These are phyloP conservation scores for Hydrotaea cyrtoneurina DNA, from an alignment of 2,888 invertebrate genomes.

Conservation along the genomic window DNA sequence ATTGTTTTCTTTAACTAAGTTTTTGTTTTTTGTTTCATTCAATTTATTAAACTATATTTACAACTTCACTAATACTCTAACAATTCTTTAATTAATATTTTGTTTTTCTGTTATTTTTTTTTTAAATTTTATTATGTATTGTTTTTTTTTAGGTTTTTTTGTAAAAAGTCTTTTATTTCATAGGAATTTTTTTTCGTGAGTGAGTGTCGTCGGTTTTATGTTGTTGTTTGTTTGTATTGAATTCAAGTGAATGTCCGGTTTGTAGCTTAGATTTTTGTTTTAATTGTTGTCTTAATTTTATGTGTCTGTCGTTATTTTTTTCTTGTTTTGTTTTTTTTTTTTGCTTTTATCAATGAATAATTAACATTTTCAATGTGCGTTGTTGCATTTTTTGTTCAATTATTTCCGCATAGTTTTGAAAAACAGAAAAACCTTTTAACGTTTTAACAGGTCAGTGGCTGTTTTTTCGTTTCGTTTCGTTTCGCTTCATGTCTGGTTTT, in stretches of 20 bases:
- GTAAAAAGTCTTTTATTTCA: conserved; percentile 79
- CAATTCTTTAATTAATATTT: conserved; percentile 18
- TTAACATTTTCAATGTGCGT: conserved; percentile 67
- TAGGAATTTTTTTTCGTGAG: conserved; percentile 75
- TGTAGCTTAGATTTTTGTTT: neutral
- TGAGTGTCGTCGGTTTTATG: conserved; percentile 45
- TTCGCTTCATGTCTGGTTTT: conserved; percentile 14
- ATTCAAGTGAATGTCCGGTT: conserved; percentile 26
- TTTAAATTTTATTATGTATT: conserved; percentile 70
- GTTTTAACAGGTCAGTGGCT: conserved; percentile 55
- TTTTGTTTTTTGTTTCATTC: conserved; percentile 47
- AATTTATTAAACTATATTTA: conserved; percentile 46
- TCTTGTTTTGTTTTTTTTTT: conserved; percentile 21
- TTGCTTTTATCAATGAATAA: conserved; percentile 37
- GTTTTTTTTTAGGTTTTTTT: conserved; percentile 52
- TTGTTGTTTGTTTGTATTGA: conserved; percentile 13
- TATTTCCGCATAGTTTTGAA: conserved; percentile 6
- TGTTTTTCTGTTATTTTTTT: conserved; percentile 28
- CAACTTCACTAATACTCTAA: conserved; percentile 24
- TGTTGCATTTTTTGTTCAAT: conserved; percentile 19
- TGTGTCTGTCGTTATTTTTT: conserved; percentile 19
- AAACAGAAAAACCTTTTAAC: conserved; percentile 21
- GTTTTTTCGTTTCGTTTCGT: conserved; percentile 14
- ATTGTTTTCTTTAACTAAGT: conserved; percentile 51
- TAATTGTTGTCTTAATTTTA: conserved; percentile 16